Conservation (phyloP, 1,140 invertebrate genomes). For the Periplaneta americana region DNA sequence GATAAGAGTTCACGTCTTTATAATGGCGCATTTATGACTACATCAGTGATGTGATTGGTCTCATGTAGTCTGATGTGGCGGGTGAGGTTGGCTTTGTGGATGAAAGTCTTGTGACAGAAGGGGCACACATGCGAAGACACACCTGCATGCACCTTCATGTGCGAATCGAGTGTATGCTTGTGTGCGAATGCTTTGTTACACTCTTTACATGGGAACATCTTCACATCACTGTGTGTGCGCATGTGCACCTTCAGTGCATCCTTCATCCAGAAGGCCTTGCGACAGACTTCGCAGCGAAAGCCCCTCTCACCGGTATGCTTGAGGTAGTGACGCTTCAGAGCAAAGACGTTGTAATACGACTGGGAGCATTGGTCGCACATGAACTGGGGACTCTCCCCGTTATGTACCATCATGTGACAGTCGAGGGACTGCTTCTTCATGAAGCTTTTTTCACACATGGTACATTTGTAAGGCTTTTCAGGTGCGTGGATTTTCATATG, state of each 20-base stretch:
- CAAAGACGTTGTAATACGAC: constrained; percentile 15
- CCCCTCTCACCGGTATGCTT: constrained; percentile 73
- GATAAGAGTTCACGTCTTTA: no score
- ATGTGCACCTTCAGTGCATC: constrained; percentile 7
- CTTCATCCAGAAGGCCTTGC: constrained; percentile 42
- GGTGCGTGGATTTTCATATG: constrained; percentile 14
- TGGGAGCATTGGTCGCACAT: constrained; percentile 13
- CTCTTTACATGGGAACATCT: constrained; percentile 7
- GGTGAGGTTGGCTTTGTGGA: constrained; percentile 9
- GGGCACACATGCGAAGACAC: background rate
- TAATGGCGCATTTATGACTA: no score
- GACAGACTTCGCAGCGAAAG: constrained; percentile 69
- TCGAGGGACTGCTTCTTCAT: constrained; percentile 17
- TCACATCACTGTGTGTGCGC: constrained; percentile 6
- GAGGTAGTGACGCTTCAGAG: constrained; percentile 15
- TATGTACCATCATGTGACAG: constrained; percentile 14
- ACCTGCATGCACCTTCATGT: background rate
- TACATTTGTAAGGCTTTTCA: constrained; percentile 12
- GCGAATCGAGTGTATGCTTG: constrained; percentile 10
- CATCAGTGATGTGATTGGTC: background rate
- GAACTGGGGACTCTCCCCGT: constrained; percentile 10
- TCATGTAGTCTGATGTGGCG: constrained; percentile 10
- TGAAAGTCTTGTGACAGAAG: constrained; percentile 11
- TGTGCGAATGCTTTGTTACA: constrained; percentile 8
- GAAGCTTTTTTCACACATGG: constrained; percentile 4